Evolutionary conservation across 1,140 invertebrate species (phyloP).

Genomic region (Zaprionus lachaisei): DNA sequence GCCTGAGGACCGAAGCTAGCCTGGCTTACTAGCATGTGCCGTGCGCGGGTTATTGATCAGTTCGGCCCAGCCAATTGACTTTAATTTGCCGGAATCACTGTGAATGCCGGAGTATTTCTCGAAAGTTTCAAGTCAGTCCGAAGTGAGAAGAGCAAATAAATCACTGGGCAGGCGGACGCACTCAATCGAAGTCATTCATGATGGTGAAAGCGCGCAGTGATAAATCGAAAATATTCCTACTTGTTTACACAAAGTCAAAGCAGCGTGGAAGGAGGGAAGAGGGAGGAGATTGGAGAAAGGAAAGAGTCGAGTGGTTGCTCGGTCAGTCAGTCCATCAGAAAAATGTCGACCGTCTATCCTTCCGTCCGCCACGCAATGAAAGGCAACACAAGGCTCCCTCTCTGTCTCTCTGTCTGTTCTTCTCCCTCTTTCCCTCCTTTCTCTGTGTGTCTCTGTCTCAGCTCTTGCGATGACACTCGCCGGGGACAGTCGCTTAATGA

Average conservation of each 20-base stretch:
- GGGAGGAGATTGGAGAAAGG: too few relatives aligned
- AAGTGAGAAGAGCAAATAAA: constrained; percentile 63
- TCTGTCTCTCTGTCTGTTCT: background rate
- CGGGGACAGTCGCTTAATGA: constrained; percentile 67
- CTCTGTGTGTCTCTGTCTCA: constrained; percentile 9
- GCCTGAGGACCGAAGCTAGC: background rate
- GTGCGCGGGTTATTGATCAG: background rate
- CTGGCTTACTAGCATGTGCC: background rate
- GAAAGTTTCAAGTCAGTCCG: constrained; percentile 17
- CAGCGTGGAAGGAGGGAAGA: background rate
- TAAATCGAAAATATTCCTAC: constrained; percentile 79
- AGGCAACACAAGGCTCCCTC: background rate
- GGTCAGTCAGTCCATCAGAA: constrained; percentile 22
- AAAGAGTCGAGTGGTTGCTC: background rate
- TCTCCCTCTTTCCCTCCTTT: too few relatives aligned
- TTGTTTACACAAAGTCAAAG: constrained; percentile 74
- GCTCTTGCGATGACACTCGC: constrained; percentile 15
- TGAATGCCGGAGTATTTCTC: background rate
- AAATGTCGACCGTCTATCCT: constrained; percentile 48
- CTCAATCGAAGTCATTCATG: constrained; percentile 48
- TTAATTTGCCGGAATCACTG: background rate
- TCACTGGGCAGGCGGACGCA: constrained; percentile 45
- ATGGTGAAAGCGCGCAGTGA: constrained; percentile 66
- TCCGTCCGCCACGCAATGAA: constrained; percentile 6
- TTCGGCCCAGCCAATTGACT: background rate